Percentiles rank a stretch among this genome's conserved stretches.
These are phyloP conservation scores for Galerucella nymphaeae DNA, from an alignment of 2,888 invertebrate species.

Conservation along the genomic window DNA sequence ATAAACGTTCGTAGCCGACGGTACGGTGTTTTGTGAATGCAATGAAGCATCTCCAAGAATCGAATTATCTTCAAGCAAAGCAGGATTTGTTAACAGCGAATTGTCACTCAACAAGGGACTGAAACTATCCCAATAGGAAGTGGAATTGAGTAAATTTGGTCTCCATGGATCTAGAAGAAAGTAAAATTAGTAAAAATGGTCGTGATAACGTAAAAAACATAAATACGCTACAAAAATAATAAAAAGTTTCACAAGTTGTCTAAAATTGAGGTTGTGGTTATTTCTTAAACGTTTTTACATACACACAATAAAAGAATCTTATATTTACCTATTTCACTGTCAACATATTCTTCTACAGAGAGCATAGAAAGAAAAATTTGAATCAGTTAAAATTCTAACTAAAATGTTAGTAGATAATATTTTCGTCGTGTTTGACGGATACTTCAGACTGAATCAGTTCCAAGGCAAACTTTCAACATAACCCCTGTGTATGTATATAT, in stretches of 20 bases:
- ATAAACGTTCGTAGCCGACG: constrained; percentile 54
- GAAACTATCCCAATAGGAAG: constrained; percentile 52
- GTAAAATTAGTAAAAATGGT: too few relatives aligned
- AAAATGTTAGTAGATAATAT: not conserved
- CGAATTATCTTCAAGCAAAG: constrained; percentile 48
- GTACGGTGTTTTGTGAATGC: constrained; percentile 48
- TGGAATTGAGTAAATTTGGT: constrained; percentile 47
- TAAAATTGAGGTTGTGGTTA: too few relatives aligned
- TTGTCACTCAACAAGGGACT: constrained; percentile 51
- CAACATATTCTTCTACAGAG: constrained; percentile 32
- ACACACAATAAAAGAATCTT: too few relatives aligned
- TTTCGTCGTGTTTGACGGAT: too few relatives aligned
- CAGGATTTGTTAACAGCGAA: constrained; percentile 41
- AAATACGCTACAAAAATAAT: too few relatives aligned
- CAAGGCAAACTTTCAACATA: too few relatives aligned
- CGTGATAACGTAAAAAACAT: too few relatives aligned
- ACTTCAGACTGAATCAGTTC: too few relatives aligned
- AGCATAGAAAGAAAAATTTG: constrained; percentile 11
- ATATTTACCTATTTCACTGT: constrained; percentile 37
- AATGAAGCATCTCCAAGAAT: constrained; percentile 48
- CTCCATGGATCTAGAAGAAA: constrained; percentile 55
- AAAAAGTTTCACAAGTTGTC: too few relatives aligned
- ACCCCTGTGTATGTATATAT: too few relatives aligned
- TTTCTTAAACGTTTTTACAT: too few relatives aligned
- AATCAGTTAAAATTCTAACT: not conserved